phyloP scores from a whole-genome alignment of 2,113 vertebrate species.

The Tupaia tana region DNA sequence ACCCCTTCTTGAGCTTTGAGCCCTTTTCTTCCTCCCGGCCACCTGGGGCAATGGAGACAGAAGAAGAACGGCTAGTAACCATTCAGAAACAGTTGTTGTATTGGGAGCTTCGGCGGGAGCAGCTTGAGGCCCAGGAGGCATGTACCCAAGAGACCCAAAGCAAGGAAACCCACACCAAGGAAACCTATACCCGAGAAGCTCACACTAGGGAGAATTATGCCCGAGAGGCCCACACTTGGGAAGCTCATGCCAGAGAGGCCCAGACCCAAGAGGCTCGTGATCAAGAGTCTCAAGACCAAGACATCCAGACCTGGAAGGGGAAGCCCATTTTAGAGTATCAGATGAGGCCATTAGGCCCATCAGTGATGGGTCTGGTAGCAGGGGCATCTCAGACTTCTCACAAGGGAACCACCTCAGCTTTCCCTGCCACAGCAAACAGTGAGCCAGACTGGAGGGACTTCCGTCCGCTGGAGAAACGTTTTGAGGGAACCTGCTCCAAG shows the following conservation, averaged over 20 bases:
- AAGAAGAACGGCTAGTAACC: conserved; percentile 89
- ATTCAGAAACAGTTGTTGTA: conserved; percentile 91
- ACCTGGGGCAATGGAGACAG: conserved; percentile 89
- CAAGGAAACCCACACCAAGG: not conserved
- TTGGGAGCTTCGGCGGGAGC: conserved; percentile 88
- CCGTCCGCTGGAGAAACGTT: conserved; percentile 80
- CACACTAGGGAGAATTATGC: conserved; percentile 1
- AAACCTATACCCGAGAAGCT: not conserved
- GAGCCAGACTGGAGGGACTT: conserved; percentile 86
- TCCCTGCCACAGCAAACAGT: conserved; percentile 74
- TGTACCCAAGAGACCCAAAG: conserved; percentile 39
- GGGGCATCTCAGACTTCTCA: conserved; percentile 65
- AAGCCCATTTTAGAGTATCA: conserved; percentile 84
- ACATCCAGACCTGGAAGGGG: conserved; percentile 58
- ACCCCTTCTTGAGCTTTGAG: conserved; percentile 88
- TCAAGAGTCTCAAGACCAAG: conserved; percentile 44
- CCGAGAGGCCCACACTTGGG: not conserved
- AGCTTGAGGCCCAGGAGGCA: conserved; percentile 69
- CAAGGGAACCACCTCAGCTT: conserved; percentile 60
- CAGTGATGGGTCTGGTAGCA: conserved; percentile 70
- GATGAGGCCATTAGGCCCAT: conserved; percentile 75
- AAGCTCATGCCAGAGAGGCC: conserved; percentile 16
- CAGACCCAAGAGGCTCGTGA: not conserved
- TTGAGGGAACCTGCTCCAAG: conserved; percentile 74
- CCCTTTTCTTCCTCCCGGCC: conserved; percentile 83